Evolutionary conservation across 2,888 invertebrate species (phyloP), one percentile per base, ranked within the genome.

Genomic region (Agriotes lineatus): DNA sequence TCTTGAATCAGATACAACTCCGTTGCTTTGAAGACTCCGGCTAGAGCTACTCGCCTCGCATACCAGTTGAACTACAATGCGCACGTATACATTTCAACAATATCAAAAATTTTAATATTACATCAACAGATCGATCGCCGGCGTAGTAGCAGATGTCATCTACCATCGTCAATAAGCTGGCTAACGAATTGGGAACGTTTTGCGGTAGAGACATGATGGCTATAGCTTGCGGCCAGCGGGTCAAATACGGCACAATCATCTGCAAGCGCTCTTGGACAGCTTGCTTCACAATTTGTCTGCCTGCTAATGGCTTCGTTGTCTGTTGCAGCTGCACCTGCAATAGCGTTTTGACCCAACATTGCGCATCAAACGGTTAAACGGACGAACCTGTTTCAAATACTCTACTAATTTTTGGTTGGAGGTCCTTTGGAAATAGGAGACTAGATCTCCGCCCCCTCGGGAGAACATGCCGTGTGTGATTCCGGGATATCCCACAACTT

Each of bases 81-180:
- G n/a, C n/a, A n/a, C n/a, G n/a, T n/a, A n/a, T n/a, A n/a, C n/a
- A n/a, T n/a, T n/a, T n/a, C n/a, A n/a, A n/a, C n/a, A n/a, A n/a
- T n/a, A n/a, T n/a, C n/a, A n/a, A n/a, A n/a, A n/a, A n/a, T n/a
- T n/a, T n/a, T n/a, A n/a, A n/a, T n/a, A n/a, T 91, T 89, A 97
- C 97, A 88, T 97, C 94, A 57, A 94, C 92, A 62, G 96, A 96
- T 79, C 92, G 89, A 83, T 97, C 97, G 6, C 96, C 96, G 30
- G 95, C 93, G 83, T 93, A 90, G 82, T 93, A 94, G 85, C 96
- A 96, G 78, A 97, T 93, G 81, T 96, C 96, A 84, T 97, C 97
- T 22, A 94, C 92, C 73, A 96, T 86, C 12, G 93, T 91, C 30
- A 93, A 86, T 48, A 96, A 85, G 76, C 93, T 91, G 58, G 93